Evolutionary conservation across 2,888 invertebrate species (phyloP).

Genomic region (Torymus auratus): DNA sequence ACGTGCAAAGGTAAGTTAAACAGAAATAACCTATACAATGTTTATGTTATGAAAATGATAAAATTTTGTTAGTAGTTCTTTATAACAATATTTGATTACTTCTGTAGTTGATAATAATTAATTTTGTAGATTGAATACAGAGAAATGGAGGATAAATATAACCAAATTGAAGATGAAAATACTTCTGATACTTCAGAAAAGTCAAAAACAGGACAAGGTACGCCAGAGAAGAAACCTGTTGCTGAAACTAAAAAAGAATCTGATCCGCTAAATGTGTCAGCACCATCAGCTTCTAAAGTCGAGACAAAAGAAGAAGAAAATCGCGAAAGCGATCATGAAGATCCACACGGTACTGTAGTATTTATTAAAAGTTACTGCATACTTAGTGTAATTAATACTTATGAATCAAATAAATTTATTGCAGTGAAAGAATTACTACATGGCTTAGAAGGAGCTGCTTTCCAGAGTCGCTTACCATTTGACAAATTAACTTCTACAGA

Average conservation of each 20-base stretch:
- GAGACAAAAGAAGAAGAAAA: constrained; percentile 77
- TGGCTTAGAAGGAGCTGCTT: constrained; percentile 93
- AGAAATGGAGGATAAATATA: constrained; percentile 84
- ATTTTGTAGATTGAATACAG: constrained; percentile 80
- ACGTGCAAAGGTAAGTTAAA: constrained; percentile 78
- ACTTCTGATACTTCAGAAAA: constrained; percentile 82
- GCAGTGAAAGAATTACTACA: constrained; percentile 72
- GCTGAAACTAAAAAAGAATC: constrained; percentile 79
- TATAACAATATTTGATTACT: neutral
- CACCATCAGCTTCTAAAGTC: constrained; percentile 78
- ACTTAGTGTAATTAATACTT: too few species aligned
- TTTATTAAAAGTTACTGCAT: constrained; percentile 42
- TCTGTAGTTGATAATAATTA: constrained; percentile 5
- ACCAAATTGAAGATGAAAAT: constrained; percentile 81
- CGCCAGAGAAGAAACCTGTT: constrained; percentile 71
- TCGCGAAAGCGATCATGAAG: constrained; percentile 83
- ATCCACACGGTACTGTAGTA: constrained; percentile 77
- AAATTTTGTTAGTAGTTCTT: constrained; percentile 52
- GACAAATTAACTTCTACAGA: constrained; percentile 96
- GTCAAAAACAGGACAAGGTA: constrained; percentile 78
- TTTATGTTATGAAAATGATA: neutral
- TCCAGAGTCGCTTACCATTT: constrained; percentile 94
- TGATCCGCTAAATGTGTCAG: constrained; percentile 77
- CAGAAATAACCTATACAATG: constrained; percentile 41
- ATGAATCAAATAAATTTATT: constrained; percentile 10